phyloP scores from a whole-genome alignment of 2,888 invertebrate species.

The Chloroclysta siterata region DNA sequence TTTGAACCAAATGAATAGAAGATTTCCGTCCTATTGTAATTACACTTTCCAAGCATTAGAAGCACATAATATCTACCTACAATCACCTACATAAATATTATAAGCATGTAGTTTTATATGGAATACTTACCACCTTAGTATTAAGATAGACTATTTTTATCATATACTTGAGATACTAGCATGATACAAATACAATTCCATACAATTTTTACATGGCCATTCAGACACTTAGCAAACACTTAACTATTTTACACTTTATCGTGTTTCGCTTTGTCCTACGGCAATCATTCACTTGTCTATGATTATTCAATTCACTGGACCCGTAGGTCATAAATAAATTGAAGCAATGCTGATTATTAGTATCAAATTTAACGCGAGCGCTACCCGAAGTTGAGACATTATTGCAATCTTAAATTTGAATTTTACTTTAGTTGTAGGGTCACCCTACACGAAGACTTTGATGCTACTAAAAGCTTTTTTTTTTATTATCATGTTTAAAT shows the following conservation, averaged over 20 bases:
- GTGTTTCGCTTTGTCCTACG: conserved; percentile 32
- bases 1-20: not conserved
- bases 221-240: not conserved
- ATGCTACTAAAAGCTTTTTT: not conserved
- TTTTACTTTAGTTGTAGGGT: not conserved
- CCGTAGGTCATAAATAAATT: conserved; percentile 30
- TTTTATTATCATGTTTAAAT: not conserved
- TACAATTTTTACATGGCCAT: not conserved
- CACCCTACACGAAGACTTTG: conserved; percentile 2
- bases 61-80: too few relatives aligned
- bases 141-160: too few relatives aligned
- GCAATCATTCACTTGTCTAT: conserved; percentile 46
- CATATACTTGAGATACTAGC: too few relatives aligned
- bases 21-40: not conserved
- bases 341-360: conserved; percentile 27
- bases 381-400: conserved; percentile 30
- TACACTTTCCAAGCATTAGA: not conserved
- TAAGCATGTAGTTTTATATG: not conserved
- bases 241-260: conserved; percentile 21
- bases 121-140: not conserved
- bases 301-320: conserved; percentile 61
- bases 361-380: conserved; percentile 14
- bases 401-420: conserved; percentile 20
- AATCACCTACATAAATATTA: not conserved
- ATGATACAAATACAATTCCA: not conserved